A percentile compares a stretch with the other conserved stretches of the same genome.
These are phyloP conservation scores for Epicampocera succincta DNA, from an alignment of 2,888 invertebrate genomes.

Conservation along the genomic window DNA sequence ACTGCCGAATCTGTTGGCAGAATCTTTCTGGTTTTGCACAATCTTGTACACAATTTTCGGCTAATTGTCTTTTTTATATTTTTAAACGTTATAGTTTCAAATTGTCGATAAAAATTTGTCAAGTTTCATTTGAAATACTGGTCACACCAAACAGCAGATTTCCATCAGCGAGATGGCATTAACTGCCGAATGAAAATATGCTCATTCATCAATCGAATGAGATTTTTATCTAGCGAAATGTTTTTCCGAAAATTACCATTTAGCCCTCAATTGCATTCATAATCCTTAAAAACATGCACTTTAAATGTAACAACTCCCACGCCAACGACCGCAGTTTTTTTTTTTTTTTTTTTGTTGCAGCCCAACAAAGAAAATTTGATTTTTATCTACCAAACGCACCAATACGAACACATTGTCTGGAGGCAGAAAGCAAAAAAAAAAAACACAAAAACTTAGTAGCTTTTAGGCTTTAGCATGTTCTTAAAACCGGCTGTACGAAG, in stretches of 20 bases:
- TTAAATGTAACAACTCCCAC: conserved; percentile 28
- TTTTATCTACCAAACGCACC: conserved; percentile 60
- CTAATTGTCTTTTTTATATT: too few relatives aligned
- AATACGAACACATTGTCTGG: conserved; percentile 44
- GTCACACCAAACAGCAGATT: conserved; percentile 12
- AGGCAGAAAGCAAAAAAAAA: neutral
- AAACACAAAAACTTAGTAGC: conserved; percentile 1
- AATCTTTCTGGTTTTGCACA: too few relatives aligned
- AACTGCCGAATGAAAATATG: neutral
- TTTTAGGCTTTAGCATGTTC: conserved; percentile 44
- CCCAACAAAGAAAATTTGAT: conserved; percentile 58
- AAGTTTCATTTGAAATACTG: neutral
- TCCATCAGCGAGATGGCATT: neutral
- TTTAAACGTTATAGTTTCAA: too few relatives aligned
- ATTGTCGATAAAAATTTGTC: neutral
- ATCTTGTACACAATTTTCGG: too few relatives aligned
- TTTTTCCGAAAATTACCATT: conserved; percentile 34
- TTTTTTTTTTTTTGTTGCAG: conserved; percentile 35
- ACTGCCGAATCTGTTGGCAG: too few relatives aligned
- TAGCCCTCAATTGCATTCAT: conserved; percentile 56
- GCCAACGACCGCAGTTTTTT: conserved; percentile 24
- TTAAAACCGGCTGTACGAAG: conserved; percentile 42
- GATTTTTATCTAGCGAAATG: conserved; percentile 39
- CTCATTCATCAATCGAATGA: conserved; percentile 30
- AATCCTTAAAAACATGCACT: conserved; percentile 52